These are phyloP conservation scores for Aurelia aurita complex sp. Pacific DNA, from an alignment of 30 jellyfish, hydroid and myxozoan genomes.

Conservation along the genomic window DNA sequence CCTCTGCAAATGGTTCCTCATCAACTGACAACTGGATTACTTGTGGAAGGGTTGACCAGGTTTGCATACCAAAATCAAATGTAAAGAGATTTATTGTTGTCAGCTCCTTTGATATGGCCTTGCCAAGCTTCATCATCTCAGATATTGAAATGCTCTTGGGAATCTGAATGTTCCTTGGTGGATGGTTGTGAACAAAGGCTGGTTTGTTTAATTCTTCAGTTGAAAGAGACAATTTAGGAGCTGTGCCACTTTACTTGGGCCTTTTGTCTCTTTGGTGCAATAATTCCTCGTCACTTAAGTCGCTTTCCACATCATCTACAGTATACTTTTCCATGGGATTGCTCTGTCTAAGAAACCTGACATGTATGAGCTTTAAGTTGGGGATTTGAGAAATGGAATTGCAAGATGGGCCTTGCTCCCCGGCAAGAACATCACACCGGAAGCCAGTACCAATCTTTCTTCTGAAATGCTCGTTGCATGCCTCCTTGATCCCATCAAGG, in stretches of 20 bases:
- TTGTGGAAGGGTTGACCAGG: slow-evolving; percentile 18
- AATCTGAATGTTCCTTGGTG: background rate
- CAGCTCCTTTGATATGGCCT: slow-evolving; percentile 21
- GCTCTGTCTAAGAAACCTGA: background rate
- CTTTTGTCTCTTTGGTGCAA: no score
- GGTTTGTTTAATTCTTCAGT: slow-evolving; percentile 14
- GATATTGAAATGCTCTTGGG: slow-evolving; percentile 34
- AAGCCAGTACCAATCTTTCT: slow-evolving; percentile 11
- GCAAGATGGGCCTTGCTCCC: no score
- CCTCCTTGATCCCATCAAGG: no score
- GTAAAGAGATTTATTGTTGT: background rate
- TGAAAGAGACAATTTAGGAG: slow-evolving; percentile 30
- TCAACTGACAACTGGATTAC: background rate
- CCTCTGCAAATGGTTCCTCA: slow-evolving; percentile 32
- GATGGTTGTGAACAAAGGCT: background rate
- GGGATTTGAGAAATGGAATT: no score
- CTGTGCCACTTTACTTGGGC: slow-evolving; percentile 5
- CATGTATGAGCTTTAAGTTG: no score
- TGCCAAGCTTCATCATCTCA: slow-evolving; percentile 19
- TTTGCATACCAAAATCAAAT: no score
- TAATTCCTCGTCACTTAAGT: no score
- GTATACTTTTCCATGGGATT: slow-evolving; percentile 1
- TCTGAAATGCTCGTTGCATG: background rate
- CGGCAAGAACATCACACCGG: background rate
- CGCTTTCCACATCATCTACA: no score